Conservation (phyloP, 2,888 invertebrate species). For the Isoperla grammatica region DNA sequence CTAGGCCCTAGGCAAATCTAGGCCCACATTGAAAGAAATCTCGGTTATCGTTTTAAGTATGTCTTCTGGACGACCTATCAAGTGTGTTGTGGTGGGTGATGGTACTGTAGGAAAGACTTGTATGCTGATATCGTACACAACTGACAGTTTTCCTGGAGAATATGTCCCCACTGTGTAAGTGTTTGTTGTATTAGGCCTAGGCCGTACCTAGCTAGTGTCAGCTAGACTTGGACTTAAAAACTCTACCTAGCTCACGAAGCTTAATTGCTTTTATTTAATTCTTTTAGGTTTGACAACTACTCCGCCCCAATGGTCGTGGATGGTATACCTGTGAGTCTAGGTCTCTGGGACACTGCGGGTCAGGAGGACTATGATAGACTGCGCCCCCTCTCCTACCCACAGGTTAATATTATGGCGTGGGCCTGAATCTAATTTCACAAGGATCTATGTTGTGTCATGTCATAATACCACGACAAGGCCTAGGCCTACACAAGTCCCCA, state of each 20-base stretch:
- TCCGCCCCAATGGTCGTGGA: slow-evolving; percentile 99
- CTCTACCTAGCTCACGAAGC: too few relatives aligned
- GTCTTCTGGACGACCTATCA: slow-evolving; percentile 90
- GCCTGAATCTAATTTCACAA: too few relatives aligned
- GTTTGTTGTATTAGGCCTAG: slow-evolving; percentile 11
- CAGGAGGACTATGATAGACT: slow-evolving; percentile 97
- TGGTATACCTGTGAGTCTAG: slow-evolving; percentile 92
- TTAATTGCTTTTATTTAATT: slow-evolving; percentile 3
- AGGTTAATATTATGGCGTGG: slow-evolving; percentile 40
- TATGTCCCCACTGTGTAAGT: slow-evolving; percentile 93
- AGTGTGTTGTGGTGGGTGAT: slow-evolving; percentile 89
- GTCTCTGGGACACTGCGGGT: slow-evolving; percentile 97
- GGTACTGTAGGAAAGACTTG: slow-evolving; percentile 93
- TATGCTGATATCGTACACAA: slow-evolving; percentile 89
- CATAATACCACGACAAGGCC: too few relatives aligned
- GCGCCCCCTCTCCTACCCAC: slow-evolving; percentile 94
- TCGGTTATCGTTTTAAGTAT: slow-evolving; percentile 46
- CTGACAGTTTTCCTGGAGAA: slow-evolving; percentile 90
- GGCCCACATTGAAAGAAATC: too few relatives aligned
- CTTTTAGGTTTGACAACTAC: slow-evolving; percentile 93
- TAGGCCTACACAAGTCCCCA: neutral
- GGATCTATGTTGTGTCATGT: slow-evolving; percentile 40
- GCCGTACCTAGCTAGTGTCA: too few relatives aligned
- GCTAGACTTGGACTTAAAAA: neutral
- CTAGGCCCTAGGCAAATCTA: too few relatives aligned